Percentiles rank a stretch among this genome's conserved stretches.
These are phyloP conservation scores for Drosophila acutilabella DNA, from an alignment of 2,888 invertebrate species.

Conservation along the genomic window DNA sequence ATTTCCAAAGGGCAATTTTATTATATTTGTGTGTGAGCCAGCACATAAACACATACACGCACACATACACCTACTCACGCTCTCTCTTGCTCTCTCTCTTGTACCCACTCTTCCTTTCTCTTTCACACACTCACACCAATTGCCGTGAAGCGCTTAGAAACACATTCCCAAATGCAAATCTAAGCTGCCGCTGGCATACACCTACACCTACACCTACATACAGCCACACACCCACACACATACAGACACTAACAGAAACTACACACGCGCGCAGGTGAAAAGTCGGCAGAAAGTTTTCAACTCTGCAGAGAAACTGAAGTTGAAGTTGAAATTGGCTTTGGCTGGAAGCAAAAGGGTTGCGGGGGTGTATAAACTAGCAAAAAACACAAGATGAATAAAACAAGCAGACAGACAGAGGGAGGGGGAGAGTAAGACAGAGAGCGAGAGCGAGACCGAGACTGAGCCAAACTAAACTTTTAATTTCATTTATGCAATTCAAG, in stretches of 20 bases:
- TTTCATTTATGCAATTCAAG: slow-evolving; percentile 65
- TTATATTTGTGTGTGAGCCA: slow-evolving; percentile 52
- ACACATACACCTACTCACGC: neutral
- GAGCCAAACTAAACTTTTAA: slow-evolving; percentile 59
- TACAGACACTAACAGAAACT: neutral
- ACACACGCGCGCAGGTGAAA: slow-evolving; percentile 39
- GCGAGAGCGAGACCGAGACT: neutral
- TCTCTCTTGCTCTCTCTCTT: neutral
- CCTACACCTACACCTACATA: slow-evolving; percentile 9
- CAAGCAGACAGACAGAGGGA: neutral
- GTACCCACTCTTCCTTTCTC: neutral
- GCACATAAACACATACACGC: slow-evolving; percentile 30
- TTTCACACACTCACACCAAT: slow-evolving; percentile 2
- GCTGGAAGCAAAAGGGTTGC: neutral
- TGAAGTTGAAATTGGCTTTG: slow-evolving; percentile 65
- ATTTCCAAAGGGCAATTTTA: slow-evolving; percentile 77
- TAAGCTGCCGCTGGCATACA: slow-evolving; percentile 62
- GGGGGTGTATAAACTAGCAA: neutral
- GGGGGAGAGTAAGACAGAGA: slow-evolving; percentile 2
- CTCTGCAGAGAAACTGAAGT: slow-evolving; percentile 53
- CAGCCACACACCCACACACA: slow-evolving; percentile 9
- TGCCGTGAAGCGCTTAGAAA: slow-evolving; percentile 45
- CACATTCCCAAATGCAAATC: slow-evolving; percentile 76
- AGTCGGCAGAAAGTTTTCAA: slow-evolving; percentile 62
- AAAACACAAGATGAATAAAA: slow-evolving; percentile 6